Evolutionary conservation across 2,797 vertebrate genomes (phyloP).

Genomic region (Pseudotriccus pelzelni): DNA sequence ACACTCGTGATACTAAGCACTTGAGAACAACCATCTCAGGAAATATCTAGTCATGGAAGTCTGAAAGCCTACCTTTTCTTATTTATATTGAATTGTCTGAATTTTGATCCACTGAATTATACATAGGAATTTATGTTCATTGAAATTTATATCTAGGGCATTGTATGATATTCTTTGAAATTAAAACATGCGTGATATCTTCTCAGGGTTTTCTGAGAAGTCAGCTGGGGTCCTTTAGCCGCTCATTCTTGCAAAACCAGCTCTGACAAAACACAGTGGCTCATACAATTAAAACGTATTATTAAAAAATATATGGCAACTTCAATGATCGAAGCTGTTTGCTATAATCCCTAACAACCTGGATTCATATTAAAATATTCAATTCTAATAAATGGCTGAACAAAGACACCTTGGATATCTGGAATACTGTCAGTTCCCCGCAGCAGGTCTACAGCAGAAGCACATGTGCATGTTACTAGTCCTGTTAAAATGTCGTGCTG

Average conservation of each 20-base stretch:
- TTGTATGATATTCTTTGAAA: neutral
- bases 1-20: neutral
- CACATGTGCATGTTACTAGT: fast-evolving
- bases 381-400: neutral
- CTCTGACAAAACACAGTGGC: neutral
- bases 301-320: fast-evolving
- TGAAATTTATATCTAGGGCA: neutral
- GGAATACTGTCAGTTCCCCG: neutral
- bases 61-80: neutral
- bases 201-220: neutral
- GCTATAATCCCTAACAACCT: neutral
- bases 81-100: neutral
- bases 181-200: neutral
- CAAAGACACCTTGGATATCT: neutral
- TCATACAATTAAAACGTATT: neutral
- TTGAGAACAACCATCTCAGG: neutral
- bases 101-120: neutral
- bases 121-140: neutral
- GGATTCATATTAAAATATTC: neutral
- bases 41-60: neutral
- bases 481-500: fast-evolving
- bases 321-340: neutral
- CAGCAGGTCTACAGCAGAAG: neutral
- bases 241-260: neutral
- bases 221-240: neutral